Percentiles rank a stretch among this genome's conserved stretches.
These are phyloP conservation scores for Coreius guichenoti DNA, from an alignment of 2,797 vertebrate species.

Conservation along the genomic window DNA sequence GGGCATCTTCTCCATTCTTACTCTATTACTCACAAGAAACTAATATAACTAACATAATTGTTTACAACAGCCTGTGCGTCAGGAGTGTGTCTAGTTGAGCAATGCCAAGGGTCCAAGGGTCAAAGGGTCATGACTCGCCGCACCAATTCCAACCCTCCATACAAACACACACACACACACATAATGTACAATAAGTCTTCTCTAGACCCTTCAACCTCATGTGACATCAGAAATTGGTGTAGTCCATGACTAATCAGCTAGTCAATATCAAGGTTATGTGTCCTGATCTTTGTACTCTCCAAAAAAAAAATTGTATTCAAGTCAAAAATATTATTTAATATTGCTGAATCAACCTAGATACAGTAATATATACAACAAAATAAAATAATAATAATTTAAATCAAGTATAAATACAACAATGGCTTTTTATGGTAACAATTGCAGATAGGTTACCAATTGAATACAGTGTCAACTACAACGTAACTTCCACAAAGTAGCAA, in stretches of 20 bases:
- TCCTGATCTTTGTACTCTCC: conserved; percentile 11
- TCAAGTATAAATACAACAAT: too few relatives aligned
- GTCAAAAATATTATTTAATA: too few relatives aligned
- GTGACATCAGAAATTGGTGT: conserved; percentile 65
- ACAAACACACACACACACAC: neutral
- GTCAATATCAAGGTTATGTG: neutral
- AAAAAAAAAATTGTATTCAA: too few relatives aligned
- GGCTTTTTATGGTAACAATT: too few relatives aligned
- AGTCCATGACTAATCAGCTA: conserved; percentile 57
- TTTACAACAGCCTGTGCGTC: neutral
- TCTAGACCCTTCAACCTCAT: conserved; percentile 43
- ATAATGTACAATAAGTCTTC: neutral
- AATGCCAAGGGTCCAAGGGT: neutral
- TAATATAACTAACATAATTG: neutral
- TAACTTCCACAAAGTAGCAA: neutral
- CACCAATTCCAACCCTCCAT: conserved; percentile 50
- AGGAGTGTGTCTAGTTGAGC: neutral
- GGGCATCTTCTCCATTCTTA: neutral
- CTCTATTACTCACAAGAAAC: neutral
- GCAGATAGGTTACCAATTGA: too few relatives aligned
- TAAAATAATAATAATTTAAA: too few relatives aligned
- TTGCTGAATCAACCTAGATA: too few relatives aligned
- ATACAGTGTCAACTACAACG: neutral
- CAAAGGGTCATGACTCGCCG: conserved; percentile 31
- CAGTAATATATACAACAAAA: too few relatives aligned